Evolutionary conservation across 1,140 invertebrate genomes (phyloP), one percentile per base, ranked within the genome.

Genomic region (Eriosoma lanigerum): DNA sequence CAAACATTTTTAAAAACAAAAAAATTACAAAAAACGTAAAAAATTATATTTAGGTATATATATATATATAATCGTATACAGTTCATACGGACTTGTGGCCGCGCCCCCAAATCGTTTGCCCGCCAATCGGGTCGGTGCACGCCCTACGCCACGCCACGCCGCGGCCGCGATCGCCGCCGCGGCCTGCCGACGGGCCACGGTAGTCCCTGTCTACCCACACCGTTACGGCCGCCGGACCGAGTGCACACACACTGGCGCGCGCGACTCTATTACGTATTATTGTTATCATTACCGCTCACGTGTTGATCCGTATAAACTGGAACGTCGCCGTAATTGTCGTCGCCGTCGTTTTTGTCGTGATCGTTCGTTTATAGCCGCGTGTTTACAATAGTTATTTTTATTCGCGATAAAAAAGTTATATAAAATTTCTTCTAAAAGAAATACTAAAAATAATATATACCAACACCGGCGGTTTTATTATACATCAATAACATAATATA

Each of bases 71-170:
- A n/a, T n/a, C n/a, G n/a, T n/a, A n/a, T 38, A 38, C 8, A 38
- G 8, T 3, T 38, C 8, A 38, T 38, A 38, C 32, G 32, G 64
- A n/a, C 72, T 3, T 5, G 19, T 13, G 73, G 50, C 52, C 52
- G 12, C 72, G 52, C 73, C 73, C 38, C 38, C 73, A 26, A 78
- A 78, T 17, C n/a, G 73, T 15, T 10, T 12, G 54, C n/a, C 54
- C 52, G 32, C 73, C 73, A 78, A 78, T 78, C 54, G 73, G 73
- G 8, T 19, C 17, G 52, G 29, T 44, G 29, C 52, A 32, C 56
- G 73, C 73, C 73, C 73, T 46, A 5, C 6, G 54, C 50, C 9
- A 8, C 29, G 72, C 9, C 29, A 52, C 17, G 24, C 15, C 29
- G 62, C 32, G 32, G 64, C 29, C 64, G 32, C n/a, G 13, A 17